phyloP scores from a whole-genome alignment of 2,888 invertebrate genomes.

The Gandaritis pyraliata region DNA sequence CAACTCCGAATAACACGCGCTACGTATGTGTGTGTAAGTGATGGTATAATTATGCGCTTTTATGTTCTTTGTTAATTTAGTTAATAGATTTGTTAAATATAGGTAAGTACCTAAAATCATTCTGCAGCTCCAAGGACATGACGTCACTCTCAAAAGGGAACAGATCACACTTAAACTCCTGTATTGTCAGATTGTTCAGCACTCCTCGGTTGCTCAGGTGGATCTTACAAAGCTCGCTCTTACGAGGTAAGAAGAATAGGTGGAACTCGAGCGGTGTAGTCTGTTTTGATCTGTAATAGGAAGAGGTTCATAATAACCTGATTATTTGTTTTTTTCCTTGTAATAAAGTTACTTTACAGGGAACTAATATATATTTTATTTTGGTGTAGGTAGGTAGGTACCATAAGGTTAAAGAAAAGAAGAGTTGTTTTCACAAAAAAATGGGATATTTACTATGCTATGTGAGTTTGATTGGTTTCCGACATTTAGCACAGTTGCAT shows the following conservation, averaged over 20 bases:
- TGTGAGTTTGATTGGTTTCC: too few relatives aligned
- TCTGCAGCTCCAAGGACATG: constrained; percentile 94
- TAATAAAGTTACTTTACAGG: too few relatives aligned
- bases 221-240: constrained; percentile 94
- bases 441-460: too few relatives aligned
- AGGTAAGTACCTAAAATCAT: constrained; percentile 88
- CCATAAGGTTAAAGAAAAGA: too few relatives aligned
- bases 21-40: too few relatives aligned
- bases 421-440: too few relatives aligned
- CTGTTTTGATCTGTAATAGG: constrained; percentile 62
- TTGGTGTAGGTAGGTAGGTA: too few relatives aligned
- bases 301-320: background rate
- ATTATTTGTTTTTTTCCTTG: too few relatives aligned
- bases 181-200: constrained; percentile 89
- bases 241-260: constrained; percentile 94
- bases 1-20: too few relatives aligned
- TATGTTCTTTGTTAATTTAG: background rate
- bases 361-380: too few relatives aligned
- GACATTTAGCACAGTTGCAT: too few relatives aligned
- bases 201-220: constrained; percentile 93
- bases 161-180: constrained; percentile 94
- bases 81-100: background rate
- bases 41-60: too few relatives aligned
- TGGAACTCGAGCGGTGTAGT: constrained; percentile 88
- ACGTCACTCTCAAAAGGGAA: constrained; percentile 97